Evolutionary conservation across 2,888 invertebrate species (phyloP).

Genomic region (Blomia tropicalis): DNA sequence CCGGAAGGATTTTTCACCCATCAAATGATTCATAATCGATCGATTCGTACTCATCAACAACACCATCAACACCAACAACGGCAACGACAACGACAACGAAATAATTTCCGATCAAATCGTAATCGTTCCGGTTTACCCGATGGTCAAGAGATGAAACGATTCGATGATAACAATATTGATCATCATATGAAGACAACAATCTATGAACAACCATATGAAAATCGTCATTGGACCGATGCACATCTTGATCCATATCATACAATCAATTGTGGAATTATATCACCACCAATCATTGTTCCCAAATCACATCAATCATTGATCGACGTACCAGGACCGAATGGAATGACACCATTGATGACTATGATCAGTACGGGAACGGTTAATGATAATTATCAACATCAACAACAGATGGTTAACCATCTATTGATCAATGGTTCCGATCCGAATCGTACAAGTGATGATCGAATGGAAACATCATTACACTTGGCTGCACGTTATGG

Average conservation of each 20-base stretch:
- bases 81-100: background rate
- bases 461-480: constrained; percentile 82
- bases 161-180: background rate
- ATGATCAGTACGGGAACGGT: constrained; percentile 44
- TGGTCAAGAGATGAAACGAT: constrained; percentile 65
- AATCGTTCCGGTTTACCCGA: constrained; percentile 67
- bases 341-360: constrained; percentile 89
- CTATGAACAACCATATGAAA: background rate
- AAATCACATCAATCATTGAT: constrained; percentile 57
- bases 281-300: constrained; percentile 34
- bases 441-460: constrained; percentile 79
- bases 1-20: constrained; percentile 74
- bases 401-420: background rate
- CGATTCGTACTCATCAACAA: constrained; percentile 13
- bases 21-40: constrained; percentile 35
- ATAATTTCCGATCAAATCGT: background rate
- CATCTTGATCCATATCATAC: background rate
- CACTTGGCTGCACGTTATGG: constrained; percentile 84
- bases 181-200: background rate
- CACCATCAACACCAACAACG: too few species aligned
- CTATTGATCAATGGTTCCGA: constrained; percentile 69
- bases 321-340: constrained; percentile 51
- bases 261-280: background rate
- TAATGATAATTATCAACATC: background rate
- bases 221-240: background rate